Evolutionary conservation across 2,113 vertebrate genomes (phyloP), one percentile per base, ranked within the genome.

Genomic region (Psammodynastes pulverulentus): DNA sequence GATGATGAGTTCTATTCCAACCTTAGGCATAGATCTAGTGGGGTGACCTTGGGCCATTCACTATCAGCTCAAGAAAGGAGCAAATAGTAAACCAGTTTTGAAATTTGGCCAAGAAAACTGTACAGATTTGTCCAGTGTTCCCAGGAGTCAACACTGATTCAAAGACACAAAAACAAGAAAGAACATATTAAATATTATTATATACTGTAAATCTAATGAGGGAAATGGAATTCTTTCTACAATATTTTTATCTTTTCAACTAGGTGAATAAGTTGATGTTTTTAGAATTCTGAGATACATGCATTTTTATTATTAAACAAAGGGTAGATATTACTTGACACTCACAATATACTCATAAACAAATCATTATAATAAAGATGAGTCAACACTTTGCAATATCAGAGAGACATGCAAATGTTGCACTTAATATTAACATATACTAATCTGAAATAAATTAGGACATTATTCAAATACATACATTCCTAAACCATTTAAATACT

Each of bases 391-490:
- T 39, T 88, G 12, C 4, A 26, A n/a, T 92, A 91, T 67, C 9
- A 45, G 43, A 46, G 10, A 51, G 24, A n/a, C 88, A 46, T 46
- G 26, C 56, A 52, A 84, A 54, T 88, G 8, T 85, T 85, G 21
- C 48, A 84, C 46, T 87, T 91, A 87, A n/a, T n/a, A n/a, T n/a
- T n/a, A n/a, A n/a, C n/a, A n/a, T n/a, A n/a, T n/a, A n/a, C n/a
- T n/a, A 85, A 92, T 52, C 29, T 24, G 87, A 87, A 91, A 92
- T 43, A 92, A 88, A 88, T 26, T 79, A 92, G 43, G 34, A 43
- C 2, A 21, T 79, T 79, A 79, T 43, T 79, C 34, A 79, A 79
- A 39, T 79, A 79, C 67, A 39, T 19, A 39, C 5, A 21, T 79
- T 79, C 19, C 72, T 79, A 39, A 79, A 17, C 34, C 34, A 43